Evolutionary conservation across 2,113 vertebrate species (phyloP), one percentile per base, ranked within the genome.

Genomic region (Chunga burmeisteri): DNA sequence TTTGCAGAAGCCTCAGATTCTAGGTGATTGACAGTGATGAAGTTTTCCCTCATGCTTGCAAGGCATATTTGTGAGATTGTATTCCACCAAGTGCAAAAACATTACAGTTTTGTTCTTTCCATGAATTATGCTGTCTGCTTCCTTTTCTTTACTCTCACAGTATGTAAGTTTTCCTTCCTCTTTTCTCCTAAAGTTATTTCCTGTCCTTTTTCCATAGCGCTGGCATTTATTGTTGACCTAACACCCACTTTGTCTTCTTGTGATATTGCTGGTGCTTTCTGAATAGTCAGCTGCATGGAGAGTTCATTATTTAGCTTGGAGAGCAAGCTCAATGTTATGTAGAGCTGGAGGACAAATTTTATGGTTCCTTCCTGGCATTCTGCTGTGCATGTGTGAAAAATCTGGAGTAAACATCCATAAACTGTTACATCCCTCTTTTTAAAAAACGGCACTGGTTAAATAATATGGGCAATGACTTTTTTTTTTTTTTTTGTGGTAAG

Each of bases 341-440:
- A 78, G 90, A 90, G 38, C 77, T 81, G 23, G 55, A 83, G 77
- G 38, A 86, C 67, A 94, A 63, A 59, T 92, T 77, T 96, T 66
- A 66, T 79, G 80, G 68, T 94, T 91, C 44, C 85, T 94, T 95
- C 66, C 73, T 88, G 91, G 11, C 55, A 26, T 95, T 93, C 89
- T 94, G 78, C 74, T 91, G 32, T 87, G 73, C 10, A 4, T 19
- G 38, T 62, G 71, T 81, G 83, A 86, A 96, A 93, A 94, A 74
- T 42, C 26, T 71, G 80, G 58, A 94, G 27, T 86, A 86, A 96
- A 66, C 38, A 68, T 72, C 36, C n/a, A 63, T 67, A n/a, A 91
- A 55, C 9, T 42, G 42, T 88, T 70, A 30, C 6, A 50, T 70
- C 9, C 30, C 0, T 0, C 6, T 56, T 65, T 68, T 52, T 23